A percentile compares a stretch with the other conserved stretches of the same genome.
These are phyloP conservation scores for Podiceps cristatus DNA, from an alignment of 2,113 vertebrate species.

Conservation along the genomic window DNA sequence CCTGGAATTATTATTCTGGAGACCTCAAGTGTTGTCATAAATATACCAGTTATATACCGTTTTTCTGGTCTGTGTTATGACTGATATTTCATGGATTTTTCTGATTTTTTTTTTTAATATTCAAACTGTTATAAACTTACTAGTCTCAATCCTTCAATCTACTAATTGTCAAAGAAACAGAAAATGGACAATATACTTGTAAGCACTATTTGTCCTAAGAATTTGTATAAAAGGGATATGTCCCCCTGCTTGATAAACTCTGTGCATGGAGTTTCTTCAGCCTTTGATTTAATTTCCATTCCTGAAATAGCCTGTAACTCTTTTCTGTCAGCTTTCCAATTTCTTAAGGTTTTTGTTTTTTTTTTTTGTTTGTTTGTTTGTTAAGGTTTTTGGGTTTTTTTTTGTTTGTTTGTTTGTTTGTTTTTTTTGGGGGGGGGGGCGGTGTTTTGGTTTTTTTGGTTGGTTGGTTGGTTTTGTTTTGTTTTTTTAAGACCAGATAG, in stretches of 20 bases:
- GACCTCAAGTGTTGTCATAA: background rate
- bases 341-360: background rate
- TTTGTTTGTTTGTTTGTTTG: no score
- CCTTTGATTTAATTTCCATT: background rate
- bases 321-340: background rate
- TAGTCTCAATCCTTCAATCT: background rate
- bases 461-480: no score
- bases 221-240: background rate
- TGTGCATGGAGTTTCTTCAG: background rate
- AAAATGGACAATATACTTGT: background rate
- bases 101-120: background rate
- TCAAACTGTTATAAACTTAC: background rate
- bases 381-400: no score
- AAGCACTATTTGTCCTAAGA: background rate
- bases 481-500: background rate
- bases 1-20: background rate
- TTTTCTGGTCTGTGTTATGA: background rate
- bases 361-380: no score
- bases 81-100: background rate
- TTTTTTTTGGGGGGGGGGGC: no score
- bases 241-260: background rate
- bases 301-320: background rate
- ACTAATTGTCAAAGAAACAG: background rate
- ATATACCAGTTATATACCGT: background rate
- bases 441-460: no score